Base-by-base conservation (phyloP, 2,797 vertebrate genomes). In the Manis crassicaudata region DNA sequence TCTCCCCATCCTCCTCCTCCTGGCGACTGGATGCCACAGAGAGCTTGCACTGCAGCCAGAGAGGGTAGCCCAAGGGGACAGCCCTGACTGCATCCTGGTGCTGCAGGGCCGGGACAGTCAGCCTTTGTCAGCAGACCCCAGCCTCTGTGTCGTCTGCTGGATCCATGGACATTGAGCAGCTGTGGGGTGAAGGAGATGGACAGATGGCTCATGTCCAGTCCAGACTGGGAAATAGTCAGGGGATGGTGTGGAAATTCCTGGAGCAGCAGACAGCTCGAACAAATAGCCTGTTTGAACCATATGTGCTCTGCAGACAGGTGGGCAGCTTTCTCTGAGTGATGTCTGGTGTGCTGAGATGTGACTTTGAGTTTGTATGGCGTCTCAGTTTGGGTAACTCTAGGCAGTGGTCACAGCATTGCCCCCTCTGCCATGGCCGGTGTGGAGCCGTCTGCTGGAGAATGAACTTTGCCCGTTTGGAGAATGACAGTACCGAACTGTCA, bases 81-180 rank as follows among this genome's bases (percentile, higher is more conserved):
- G 62, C 73, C 46, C 90, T 72, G 25, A 2, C 68, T 92, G 96
- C 88, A 37, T 10, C 60, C 4, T 12, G 95, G 63, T 12, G 23
- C 81, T 82, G 84, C 96, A 62, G 88, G 90, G 96, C 93, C 72
- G 83, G 37, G 97, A 97, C 95, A 96, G 96, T 27, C 87, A 10
- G 92, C 76, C 97, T 98, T 95, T 97, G 98, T 98, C 82, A 32
- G 58, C 16, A 2, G 7, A 56, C 72, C 43, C 23, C 3, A 23
- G 68, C 94, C 52, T 35, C 50, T 0, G 1, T 72, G 70, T 79
- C 62, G 88, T 95, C 97, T 97, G 95, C 84, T 96, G 60, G 60
- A 6, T 43, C 72, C 0, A 4, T 18, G 20, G 50, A 14, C 58
- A 0, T 40, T 0, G 0, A 23, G n/a, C 62, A 35, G 75, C 40